Evolutionary conservation across 1,140 invertebrate genomes (phyloP).

Genomic region (Zaprionus ghesquierei): DNA sequence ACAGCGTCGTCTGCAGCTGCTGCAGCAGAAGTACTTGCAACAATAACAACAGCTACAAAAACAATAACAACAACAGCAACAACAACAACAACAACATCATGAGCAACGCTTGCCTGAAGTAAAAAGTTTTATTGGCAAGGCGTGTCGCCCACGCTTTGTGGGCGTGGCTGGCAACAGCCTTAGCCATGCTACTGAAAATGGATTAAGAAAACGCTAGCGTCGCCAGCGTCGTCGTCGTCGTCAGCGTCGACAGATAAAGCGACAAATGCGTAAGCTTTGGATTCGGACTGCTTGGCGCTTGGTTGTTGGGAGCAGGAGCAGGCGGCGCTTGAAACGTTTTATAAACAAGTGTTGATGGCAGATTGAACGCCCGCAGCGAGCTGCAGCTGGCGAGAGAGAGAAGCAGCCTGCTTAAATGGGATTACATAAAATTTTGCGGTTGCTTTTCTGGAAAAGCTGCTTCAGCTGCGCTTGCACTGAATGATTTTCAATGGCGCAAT

Average conservation of each 20-base stretch:
- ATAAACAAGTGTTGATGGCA: slow-evolving; percentile 75
- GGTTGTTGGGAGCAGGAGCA: neutral
- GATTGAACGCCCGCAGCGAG: slow-evolving; percentile 44
- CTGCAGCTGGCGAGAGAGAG: slow-evolving; percentile 48
- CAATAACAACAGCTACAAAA: neutral
- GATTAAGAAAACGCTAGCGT: slow-evolving; percentile 52
- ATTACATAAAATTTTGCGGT: slow-evolving; percentile 64
- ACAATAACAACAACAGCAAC: neutral
- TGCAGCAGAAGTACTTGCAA: slow-evolving; percentile 17
- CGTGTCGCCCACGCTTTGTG: slow-evolving; percentile 34
- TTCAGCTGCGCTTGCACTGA: slow-evolving; percentile 29
- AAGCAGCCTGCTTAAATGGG: slow-evolving; percentile 68
- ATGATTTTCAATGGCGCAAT: slow-evolving; percentile 55
- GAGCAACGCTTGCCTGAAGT: neutral
- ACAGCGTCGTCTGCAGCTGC: slow-evolving; percentile 14
- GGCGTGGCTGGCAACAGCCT: slow-evolving; percentile 51
- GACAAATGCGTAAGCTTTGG: slow-evolving; percentile 59
- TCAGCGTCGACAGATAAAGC: slow-evolving; percentile 19
- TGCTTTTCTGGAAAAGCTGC: neutral
- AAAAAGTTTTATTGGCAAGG: slow-evolving; percentile 66
- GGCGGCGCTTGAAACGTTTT: slow-evolving; percentile 3
- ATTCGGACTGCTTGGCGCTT: slow-evolving; percentile 27
- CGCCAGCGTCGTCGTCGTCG: slow-evolving; percentile 3
- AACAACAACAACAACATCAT: slow-evolving; percentile 10
- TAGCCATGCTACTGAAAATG: slow-evolving; percentile 41